Evolutionary conservation across 2,113 vertebrate species (phyloP).

Genomic region (Ameiurus melas): DNA sequence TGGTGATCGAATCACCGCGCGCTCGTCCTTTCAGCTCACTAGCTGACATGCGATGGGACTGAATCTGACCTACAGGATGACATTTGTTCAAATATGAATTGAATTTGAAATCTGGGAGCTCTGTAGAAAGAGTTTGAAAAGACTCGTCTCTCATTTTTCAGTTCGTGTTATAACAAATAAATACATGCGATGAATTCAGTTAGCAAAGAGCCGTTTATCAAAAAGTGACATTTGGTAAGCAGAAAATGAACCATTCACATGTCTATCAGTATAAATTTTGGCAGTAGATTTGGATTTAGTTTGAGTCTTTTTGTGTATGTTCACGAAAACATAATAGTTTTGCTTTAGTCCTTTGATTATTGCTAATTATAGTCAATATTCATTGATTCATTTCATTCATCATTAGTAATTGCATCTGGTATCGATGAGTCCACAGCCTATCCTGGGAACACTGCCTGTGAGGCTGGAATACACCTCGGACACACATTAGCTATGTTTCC

Average conservation of each 20-base stretch:
- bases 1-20: constrained; percentile 6
- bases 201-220: not conserved
- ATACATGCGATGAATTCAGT: not conserved
- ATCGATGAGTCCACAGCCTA: too few relatives aligned
- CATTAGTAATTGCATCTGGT: too few relatives aligned
- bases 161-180: not conserved
- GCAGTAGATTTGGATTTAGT: too few relatives aligned
- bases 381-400: too few relatives aligned
- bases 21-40: not conserved
- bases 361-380: too few relatives aligned
- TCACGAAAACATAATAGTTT: not conserved
- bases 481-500: too few relatives aligned
- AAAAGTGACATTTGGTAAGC: too few relatives aligned
- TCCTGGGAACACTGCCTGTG: too few relatives aligned
- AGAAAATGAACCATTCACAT: too few relatives aligned
- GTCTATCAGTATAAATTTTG: too few relatives aligned
- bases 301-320: not conserved
- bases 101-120: not conserved
- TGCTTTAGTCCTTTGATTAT: not conserved
- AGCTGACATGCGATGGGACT: not conserved
- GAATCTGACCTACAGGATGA: constrained; percentile 20
- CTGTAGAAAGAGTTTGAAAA: not conserved
- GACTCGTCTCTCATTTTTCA: not conserved
- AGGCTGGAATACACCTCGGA: too few relatives aligned
- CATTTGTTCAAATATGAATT: constrained; percentile 6